These are phyloP conservation scores for Rhynchophorus ferrugineus DNA, from an alignment of 1,140 invertebrate species.

Conservation along the genomic window DNA sequence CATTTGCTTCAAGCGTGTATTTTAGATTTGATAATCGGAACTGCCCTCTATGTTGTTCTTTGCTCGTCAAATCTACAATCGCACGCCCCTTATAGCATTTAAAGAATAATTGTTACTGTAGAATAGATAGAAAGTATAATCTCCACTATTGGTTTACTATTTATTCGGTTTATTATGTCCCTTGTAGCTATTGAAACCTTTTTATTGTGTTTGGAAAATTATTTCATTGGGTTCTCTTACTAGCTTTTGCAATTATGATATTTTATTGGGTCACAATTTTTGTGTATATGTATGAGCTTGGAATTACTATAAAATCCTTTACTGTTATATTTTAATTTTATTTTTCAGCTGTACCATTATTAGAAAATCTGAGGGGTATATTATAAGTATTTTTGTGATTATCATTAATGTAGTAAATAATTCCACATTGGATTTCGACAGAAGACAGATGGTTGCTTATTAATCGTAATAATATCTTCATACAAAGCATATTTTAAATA, in stretches of 20 bases:
- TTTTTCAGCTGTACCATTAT: slow-evolving; percentile 13
- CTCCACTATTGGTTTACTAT: too few relatives aligned
- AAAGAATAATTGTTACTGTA: too few relatives aligned
- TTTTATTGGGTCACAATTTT: too few relatives aligned
- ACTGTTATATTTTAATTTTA: slow-evolving; percentile 6
- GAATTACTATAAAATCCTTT: background rate
- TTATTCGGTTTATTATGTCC: too few relatives aligned
- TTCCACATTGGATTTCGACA: background rate
- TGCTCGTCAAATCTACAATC: too few relatives aligned
- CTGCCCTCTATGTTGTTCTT: too few relatives aligned
- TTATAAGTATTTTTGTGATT: background rate
- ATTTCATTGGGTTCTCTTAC: background rate
- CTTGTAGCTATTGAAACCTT: too few relatives aligned
- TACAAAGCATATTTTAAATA: background rate
- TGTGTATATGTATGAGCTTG: slow-evolving; percentile 1
- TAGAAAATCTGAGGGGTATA: slow-evolving; percentile 5
- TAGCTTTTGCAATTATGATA: background rate
- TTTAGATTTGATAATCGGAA: too few relatives aligned
- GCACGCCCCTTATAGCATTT: too few relatives aligned
- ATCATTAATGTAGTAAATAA: background rate
- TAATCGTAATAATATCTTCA: background rate
- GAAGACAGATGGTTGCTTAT: background rate
- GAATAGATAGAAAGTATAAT: too few relatives aligned
- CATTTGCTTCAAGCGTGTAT: too few relatives aligned
- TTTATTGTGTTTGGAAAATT: too few relatives aligned